Percentiles rank a stretch among this genome's conserved stretches.
Evolutionary conservation across 2,888 invertebrate genomes (phyloP).

Genomic region (Cremastinae sp.): DNA sequence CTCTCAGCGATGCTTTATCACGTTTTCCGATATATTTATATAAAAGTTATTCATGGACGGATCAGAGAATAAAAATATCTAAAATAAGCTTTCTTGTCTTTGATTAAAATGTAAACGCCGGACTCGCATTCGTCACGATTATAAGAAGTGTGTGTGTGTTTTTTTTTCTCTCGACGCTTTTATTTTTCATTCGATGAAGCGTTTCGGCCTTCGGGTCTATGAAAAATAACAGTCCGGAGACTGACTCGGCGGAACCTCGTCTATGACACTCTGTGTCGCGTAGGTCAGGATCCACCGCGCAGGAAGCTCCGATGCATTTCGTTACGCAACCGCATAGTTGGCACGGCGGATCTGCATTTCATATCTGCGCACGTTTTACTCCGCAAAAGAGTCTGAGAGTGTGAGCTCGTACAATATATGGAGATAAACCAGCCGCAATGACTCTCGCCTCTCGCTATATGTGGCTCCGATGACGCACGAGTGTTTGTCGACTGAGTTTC

Average conservation of each 20-base stretch:
- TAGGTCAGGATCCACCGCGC: slow-evolving; percentile 59
- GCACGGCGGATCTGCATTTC: not conserved
- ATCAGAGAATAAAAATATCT: no score
- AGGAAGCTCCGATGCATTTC: slow-evolving; percentile 46
- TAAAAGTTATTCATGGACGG: no score
- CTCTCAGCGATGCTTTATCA: no score
- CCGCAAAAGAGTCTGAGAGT: not conserved
- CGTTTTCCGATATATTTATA: no score
- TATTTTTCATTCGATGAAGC: not conserved
- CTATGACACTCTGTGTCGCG: slow-evolving; percentile 52
- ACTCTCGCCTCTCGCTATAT: slow-evolving; percentile 31
- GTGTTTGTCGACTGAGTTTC: slow-evolving; percentile 21
- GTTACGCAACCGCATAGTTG: slow-evolving; percentile 49
- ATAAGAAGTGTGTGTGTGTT: no score
- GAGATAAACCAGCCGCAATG: slow-evolving; percentile 33
- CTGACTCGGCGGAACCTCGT: slow-evolving; percentile 43
- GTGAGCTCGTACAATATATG: not conserved
- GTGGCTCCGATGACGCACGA: slow-evolving; percentile 43
- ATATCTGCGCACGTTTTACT: not conserved
- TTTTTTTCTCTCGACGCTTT: not conserved
- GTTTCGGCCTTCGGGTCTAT: slow-evolving; percentile 9
- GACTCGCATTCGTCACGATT: no score
- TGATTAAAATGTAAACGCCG: no score
- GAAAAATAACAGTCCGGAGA: slow-evolving; percentile 4
- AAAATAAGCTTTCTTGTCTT: no score